These are phyloP conservation scores for Lordiphosa clarofinis DNA, from an alignment of 1,140 invertebrate species.

Conservation along the genomic window DNA sequence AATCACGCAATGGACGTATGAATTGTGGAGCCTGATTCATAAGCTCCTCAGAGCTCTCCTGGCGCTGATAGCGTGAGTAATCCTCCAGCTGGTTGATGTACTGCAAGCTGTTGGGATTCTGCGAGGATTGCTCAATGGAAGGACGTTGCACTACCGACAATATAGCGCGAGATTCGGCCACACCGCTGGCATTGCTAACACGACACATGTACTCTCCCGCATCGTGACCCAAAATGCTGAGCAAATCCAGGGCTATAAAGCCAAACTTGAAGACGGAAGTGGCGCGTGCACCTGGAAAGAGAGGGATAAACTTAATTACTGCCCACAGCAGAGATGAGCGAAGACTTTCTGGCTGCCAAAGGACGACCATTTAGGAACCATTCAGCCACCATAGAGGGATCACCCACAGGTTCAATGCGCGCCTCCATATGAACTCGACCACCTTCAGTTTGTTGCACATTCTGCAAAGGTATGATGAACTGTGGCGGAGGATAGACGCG, in stretches of 20 bases:
- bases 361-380: conserved; percentile 94
- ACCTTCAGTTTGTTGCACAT: conserved; percentile 92
- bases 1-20: conserved; percentile 92
- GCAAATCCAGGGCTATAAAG: conserved; percentile 94
- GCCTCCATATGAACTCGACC: conserved; percentile 95
- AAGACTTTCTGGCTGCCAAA: conserved; percentile 90
- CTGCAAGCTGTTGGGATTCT: conserved; percentile 95
- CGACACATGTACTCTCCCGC: conserved; percentile 96
- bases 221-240: conserved; percentile 92
- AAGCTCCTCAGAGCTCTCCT: conserved; percentile 90
- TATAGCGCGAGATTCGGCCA: conserved; percentile 93
- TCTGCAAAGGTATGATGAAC: conserved; percentile 93
- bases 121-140: conserved; percentile 91
- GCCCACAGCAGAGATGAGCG: too few species aligned
- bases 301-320: too few species aligned
- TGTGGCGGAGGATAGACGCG: conserved; percentile 91
- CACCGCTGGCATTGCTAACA: conserved; percentile 93
- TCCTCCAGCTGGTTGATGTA: conserved; percentile 96
- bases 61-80: conserved; percentile 91
- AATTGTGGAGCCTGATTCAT: conserved; percentile 90
- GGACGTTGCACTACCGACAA: conserved; percentile 89
- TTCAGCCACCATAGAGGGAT: conserved; percentile 94
- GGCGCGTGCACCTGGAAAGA: conserved; percentile 86
- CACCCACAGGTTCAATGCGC: conserved; percentile 95
- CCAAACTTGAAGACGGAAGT: conserved; percentile 96